Base-by-base conservation (phyloP, 2,888 invertebrate genomes). In the Glaucopsyche alexis region DNA sequence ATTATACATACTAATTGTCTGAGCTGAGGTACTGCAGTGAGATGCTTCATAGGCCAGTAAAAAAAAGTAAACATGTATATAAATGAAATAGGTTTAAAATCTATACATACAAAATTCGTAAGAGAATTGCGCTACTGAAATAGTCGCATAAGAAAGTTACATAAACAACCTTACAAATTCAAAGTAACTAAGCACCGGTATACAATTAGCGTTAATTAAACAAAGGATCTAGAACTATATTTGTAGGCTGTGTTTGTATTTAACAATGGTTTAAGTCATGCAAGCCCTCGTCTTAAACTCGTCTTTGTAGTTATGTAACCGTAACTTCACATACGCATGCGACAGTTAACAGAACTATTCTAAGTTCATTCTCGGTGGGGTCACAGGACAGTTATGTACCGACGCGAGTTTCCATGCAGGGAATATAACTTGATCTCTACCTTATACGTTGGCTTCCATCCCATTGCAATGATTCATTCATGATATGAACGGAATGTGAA, bases 261-360 rank as follows among this genome's bases (percentile, higher is more conserved):
- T 60, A 13, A 60, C 60, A 38, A 60, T 60, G 29, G 60, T 38
- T 60, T 14, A 60, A 60, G 29, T 29, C 60, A 60, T 60, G 60
- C 60, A 60, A 60, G 60, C 60, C 29, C 60, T 55, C 9, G 55
- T 9, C 55, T 60, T 60, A 29, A 60, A 60, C 60, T 60, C 13
- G 29, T 7, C 60, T 60, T 47, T 13, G 47, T 47, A 14, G 73
- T 78, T 78, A 78, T 71, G 73, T 77, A 77, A 65, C 64, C 71
- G 60, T 50, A 73, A 70, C 52, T 72, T 71, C 64, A 75, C 75
- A 50, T 71, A 71, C 55, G 14, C 71, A 71, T 69, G 73, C 73
- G 70, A 65, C 64, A 69, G 71, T 55, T 77, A 77, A 75, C 72
- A 74, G 74, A 74, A 78, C 77, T 74, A 75, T 74, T 60, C 38